A percentile compares a stretch with the other conserved stretches of the same genome.
Evolutionary conservation across 1,140 invertebrate genomes (phyloP).

Genomic region (Calliphora vicina): DNA sequence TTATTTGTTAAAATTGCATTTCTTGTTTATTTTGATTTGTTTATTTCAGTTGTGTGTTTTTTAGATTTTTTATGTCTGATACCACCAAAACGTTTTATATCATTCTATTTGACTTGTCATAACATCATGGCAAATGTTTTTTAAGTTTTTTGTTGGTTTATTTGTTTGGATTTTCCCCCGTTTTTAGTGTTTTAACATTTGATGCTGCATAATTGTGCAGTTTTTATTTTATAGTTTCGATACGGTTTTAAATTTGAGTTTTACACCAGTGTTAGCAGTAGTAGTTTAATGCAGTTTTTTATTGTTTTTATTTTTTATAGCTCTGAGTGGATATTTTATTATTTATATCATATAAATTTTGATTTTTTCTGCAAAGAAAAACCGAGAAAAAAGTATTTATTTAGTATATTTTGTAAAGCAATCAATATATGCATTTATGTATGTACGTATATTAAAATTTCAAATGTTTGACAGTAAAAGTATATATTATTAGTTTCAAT

Average conservation of each 20-base stretch:
- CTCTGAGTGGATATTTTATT: background rate
- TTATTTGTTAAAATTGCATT: background rate
- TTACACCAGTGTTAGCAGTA: background rate
- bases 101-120: slow-evolving; percentile 30
- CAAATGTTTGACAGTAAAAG: too few species aligned
- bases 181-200: background rate
- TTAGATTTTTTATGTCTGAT: slow-evolving; percentile 19
- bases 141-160: background rate
- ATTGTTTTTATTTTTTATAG: slow-evolving; percentile 4
- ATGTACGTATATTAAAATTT: too few species aligned
- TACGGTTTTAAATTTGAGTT: background rate
- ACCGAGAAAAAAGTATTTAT: background rate
- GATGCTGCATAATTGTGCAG: background rate
- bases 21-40: slow-evolving; percentile 28
- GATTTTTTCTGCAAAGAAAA: slow-evolving; percentile 13
- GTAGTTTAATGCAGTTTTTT: background rate
- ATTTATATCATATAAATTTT: background rate
- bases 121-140: slow-evolving; percentile 27
- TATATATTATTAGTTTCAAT: too few species aligned
- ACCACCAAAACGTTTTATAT: slow-evolving; percentile 23
- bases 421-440: too few species aligned
- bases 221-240: background rate
- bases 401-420: background rate
- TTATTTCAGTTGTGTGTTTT: background rate
- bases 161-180: background rate